Base-by-base conservation (phyloP, 2,113 vertebrate species). In the Menidia beryllina region DNA sequence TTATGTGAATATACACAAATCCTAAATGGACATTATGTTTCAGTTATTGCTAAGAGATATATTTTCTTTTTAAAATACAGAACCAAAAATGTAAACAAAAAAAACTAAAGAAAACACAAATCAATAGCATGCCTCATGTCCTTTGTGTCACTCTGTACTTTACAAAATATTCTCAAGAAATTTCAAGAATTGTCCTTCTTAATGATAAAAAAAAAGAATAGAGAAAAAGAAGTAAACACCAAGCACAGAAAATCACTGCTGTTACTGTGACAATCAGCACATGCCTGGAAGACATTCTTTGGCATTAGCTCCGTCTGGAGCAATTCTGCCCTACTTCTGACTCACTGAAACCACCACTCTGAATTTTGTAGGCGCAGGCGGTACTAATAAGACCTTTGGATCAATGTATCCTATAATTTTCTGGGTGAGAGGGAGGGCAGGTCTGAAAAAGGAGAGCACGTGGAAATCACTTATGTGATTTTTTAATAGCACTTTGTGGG, bases 321-420 rank as follows among this genome's bases (percentile, higher is more conserved):
- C 54, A 64, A 17, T 21, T 30, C 25, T 56, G 51, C 64, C 52
- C 20, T 23, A 39, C 7, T 5, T 36, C 38, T 70, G 66, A 75
- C 36, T 79, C 62, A 75, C 9, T 39, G 47, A 74, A 81, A 79
- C 39, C 20, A 20, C 55, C 23, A 41, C 41, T 26, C 53, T 62
- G 19, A 10, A 50, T 68, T n/a, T 41, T 23, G 36, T 65, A 80
- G 72, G 67, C 72, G 66, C 45, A 65, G 63, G 36, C 19, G 36
- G 13, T 62, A 21, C 63, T 80, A 81, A 85, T 84, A 38, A 77
- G 47, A 75, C 67, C 26, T 75, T 72, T 69, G 65, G 30, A 68
- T 74, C 23, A 3, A 57, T 52, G 55, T 38, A 62, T 62, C 43
- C 68, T 76, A 56, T 87, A 63, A 87, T 87, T 90, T 74, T 61